phyloP scores from a whole-genome alignment of 1,140 invertebrate genomes.

The Drosophila tristis region DNA sequence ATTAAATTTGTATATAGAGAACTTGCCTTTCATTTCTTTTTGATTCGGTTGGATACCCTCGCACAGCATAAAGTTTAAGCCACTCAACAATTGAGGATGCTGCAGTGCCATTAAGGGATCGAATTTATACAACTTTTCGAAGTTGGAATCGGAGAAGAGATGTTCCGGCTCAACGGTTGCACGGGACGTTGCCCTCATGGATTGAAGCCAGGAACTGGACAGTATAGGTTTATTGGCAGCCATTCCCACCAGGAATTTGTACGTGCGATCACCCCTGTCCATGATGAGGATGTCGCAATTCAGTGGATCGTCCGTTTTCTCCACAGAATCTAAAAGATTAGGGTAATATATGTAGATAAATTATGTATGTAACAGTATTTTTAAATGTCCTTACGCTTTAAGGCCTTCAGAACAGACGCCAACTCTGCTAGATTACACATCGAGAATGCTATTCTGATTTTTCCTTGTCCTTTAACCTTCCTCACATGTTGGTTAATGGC shows the following conservation, averaged over 20 bases:
- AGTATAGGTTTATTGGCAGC: slow-evolving; percentile 58
- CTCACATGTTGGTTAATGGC: slow-evolving; percentile 51
- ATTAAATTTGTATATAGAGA: too few species aligned
- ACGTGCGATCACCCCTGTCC: slow-evolving; percentile 67
- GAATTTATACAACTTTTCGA: slow-evolving; percentile 40
- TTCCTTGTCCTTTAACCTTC: slow-evolving; percentile 38
- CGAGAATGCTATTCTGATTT: slow-evolving; percentile 48
- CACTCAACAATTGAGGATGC: slow-evolving; percentile 24
- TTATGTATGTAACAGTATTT: not conserved
- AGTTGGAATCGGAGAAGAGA: slow-evolving; percentile 50
- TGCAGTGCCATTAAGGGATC: slow-evolving; percentile 37
- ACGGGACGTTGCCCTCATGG: slow-evolving; percentile 16
- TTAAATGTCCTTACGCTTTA: slow-evolving; percentile 33
- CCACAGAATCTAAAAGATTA: slow-evolving; percentile 35
- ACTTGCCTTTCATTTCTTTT: slow-evolving; percentile 49
- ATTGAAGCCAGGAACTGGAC: slow-evolving; percentile 40
- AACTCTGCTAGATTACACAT: slow-evolving; percentile 45
- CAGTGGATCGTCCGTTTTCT: slow-evolving; percentile 44
- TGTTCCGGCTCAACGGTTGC: slow-evolving; percentile 38
- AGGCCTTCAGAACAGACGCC: slow-evolving; percentile 9
- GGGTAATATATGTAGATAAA: not conserved
- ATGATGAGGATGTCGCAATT: slow-evolving; percentile 56
- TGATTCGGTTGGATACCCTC: slow-evolving; percentile 47
- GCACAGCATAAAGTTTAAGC: slow-evolving; percentile 45
- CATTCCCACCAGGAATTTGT: slow-evolving; percentile 54